Conservation (phyloP, 2,113 vertebrate genomes). For the Acrocephalus kingi region DNA sequence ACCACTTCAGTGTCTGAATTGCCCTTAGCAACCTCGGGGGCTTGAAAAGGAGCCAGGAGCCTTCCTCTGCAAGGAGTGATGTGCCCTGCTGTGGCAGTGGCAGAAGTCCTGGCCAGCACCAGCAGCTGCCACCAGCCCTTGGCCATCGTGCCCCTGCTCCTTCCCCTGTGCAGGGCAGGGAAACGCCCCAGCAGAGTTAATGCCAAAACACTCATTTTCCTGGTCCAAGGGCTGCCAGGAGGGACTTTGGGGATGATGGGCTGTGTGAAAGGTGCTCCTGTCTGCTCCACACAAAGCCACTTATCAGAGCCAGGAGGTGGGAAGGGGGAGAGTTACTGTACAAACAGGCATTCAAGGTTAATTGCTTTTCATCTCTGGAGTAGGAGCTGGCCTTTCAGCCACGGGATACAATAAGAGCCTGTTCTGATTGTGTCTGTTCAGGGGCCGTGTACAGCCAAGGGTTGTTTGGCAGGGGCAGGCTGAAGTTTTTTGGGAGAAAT, state of each 20-base stretch:
- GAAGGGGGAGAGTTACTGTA: slow-evolving; percentile 48
- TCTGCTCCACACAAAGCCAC: neutral
- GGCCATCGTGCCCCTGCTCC: neutral
- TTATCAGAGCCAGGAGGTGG: slow-evolving; percentile 35
- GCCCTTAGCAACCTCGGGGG: neutral
- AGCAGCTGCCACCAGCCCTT: slow-evolving; percentile 3
- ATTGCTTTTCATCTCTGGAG: slow-evolving; percentile 55
- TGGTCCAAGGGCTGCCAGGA: neutral
- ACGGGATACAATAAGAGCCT: slow-evolving; percentile 21
- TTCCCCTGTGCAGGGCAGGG: neutral
- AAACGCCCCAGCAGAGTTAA: neutral
- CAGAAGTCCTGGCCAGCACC: neutral
- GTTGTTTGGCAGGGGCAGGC: neutral
- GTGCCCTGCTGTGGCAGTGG: neutral
- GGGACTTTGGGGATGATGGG: neutral
- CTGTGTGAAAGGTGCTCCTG: slow-evolving; percentile 50
- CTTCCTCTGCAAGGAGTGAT: neutral
- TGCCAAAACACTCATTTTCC: neutral
- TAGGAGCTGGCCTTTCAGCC: slow-evolving; percentile 53
- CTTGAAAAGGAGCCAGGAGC: slow-evolving; percentile 9
- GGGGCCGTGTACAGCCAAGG: neutral
- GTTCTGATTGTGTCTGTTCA: slow-evolving; percentile 46
- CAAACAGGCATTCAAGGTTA: slow-evolving; percentile 56
- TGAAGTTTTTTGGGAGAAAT: slow-evolving; percentile 22
- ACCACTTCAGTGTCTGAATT: neutral